phyloP scores from a whole-genome alignment of 2,888 invertebrate genomes.

The Laspeyria flexula region DNA sequence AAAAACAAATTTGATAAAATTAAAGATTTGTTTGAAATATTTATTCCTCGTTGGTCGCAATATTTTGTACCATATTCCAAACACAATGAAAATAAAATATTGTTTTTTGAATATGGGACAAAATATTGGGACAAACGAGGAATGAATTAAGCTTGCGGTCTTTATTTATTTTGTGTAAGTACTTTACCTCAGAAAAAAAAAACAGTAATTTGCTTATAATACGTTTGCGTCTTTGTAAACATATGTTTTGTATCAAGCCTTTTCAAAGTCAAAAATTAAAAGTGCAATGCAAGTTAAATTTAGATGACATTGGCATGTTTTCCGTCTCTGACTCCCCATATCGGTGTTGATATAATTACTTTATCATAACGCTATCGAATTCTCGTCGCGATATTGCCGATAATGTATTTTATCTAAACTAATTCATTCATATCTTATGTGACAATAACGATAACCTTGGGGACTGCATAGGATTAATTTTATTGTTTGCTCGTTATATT shows the following conservation, averaged over 20 bases:
- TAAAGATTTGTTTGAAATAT: no score
- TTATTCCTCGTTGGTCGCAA: no score
- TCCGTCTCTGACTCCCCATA: conserved; percentile 8
- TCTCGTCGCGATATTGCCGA: conserved; percentile 41
- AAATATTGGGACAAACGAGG: no score
- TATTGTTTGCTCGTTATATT: conserved; percentile 25
- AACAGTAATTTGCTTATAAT: neutral
- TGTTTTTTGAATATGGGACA: no score
- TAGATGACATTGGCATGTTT: conserved; percentile 27
- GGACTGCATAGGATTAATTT: conserved; percentile 44
- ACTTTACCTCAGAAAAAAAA: no score
- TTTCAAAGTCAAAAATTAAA: neutral
- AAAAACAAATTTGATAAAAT: no score
- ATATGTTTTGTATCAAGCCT: neutral
- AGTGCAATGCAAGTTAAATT: neutral
- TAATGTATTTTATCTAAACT: conserved; percentile 50
- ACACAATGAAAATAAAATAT: no score
- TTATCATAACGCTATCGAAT: conserved; percentile 36
- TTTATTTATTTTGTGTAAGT: no score
- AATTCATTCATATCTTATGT: conserved; percentile 59
- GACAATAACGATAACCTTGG: conserved; percentile 67
- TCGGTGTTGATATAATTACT: conserved; percentile 33
- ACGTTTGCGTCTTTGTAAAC: neutral
- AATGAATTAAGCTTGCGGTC: no score
- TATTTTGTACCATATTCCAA: no score